Evolutionary conservation across 2,888 invertebrate genomes (phyloP).

Genomic region (Caenorhabditis sp.): DNA sequence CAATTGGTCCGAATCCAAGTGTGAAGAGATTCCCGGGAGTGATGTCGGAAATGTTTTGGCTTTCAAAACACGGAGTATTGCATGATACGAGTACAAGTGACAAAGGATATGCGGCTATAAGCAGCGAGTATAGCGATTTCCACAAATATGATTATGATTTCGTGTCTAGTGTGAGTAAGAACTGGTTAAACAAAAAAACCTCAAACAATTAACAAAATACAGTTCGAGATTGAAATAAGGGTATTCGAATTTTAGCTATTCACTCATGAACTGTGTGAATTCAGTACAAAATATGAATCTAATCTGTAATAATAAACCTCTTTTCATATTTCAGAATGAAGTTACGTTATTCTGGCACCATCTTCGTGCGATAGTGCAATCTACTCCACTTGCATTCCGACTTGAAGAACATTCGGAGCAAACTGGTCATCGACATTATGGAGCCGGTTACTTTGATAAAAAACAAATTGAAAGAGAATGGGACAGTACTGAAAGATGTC

Average conservation of each 20-base stretch:
- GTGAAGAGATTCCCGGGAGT: slow-evolving; percentile 37
- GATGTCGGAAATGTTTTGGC: slow-evolving; percentile 28
- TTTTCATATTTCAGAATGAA: slow-evolving; percentile 26
- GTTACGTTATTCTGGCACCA: slow-evolving; percentile 62
- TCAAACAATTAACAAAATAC: too few relatives aligned
- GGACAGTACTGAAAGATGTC: not conserved
- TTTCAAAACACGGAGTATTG: slow-evolving; percentile 15
- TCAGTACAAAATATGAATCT: too few relatives aligned
- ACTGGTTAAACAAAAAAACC: not conserved
- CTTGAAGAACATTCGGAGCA: slow-evolving; percentile 25
- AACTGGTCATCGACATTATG: slow-evolving; percentile 31
- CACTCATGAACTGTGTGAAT: too few relatives aligned
- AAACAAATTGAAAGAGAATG: not conserved
- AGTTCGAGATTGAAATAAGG: not conserved
- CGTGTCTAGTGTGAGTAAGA: slow-evolving; percentile 10
- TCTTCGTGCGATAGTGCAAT: slow-evolving; percentile 60
- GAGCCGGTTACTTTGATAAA: slow-evolving; percentile 38
- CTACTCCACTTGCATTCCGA: slow-evolving; percentile 56
- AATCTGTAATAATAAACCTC: too few relatives aligned
- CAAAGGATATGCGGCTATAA: slow-evolving; percentile 55
- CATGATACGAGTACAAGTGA: slow-evolving; percentile 59
- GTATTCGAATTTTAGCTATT: too few relatives aligned
- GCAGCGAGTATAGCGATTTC: slow-evolving; percentile 49
- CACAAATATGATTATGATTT: slow-evolving; percentile 51
- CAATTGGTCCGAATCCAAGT: slow-evolving; percentile 47